These are phyloP conservation scores for Gortyna flavago DNA, from an alignment of 2,888 invertebrate species.

Conservation along the genomic window DNA sequence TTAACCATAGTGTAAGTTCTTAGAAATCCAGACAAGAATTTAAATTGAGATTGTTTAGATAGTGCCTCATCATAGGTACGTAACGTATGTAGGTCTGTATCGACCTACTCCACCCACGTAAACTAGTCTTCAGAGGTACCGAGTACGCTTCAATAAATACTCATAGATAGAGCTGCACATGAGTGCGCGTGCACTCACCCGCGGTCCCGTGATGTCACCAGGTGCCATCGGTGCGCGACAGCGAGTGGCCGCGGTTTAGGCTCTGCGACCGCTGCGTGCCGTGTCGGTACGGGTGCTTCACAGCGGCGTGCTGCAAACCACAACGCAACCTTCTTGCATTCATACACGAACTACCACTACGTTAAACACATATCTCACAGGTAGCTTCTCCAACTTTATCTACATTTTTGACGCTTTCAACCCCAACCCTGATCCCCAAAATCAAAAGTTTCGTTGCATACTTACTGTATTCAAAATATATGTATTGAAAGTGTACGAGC, in stretches of 20 bases:
- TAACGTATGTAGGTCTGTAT: not conserved
- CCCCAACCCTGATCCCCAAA: constrained; percentile 2
- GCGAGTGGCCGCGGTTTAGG: constrained; percentile 93
- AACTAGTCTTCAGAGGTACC: constrained; percentile 14
- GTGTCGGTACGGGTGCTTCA: constrained; percentile 91
- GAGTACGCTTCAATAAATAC: constrained; percentile 29
- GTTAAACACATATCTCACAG: constrained; percentile 19
- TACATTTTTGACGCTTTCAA: not conserved
- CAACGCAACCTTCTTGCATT: constrained; percentile 49
- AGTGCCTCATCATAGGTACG: not conserved
- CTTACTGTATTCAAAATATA: constrained; percentile 21
- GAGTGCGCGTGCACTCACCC: constrained; percentile 80
- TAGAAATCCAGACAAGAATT: not conserved
- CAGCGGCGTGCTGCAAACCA: constrained; percentile 90
- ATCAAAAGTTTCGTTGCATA: not conserved
- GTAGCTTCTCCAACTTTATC: constrained; percentile 7
- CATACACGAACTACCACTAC: constrained; percentile 33
- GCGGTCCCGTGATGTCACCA: constrained; percentile 95
- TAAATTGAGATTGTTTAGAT: not conserved
- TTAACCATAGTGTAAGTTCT: not conserved
- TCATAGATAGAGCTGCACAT: constrained; percentile 36
- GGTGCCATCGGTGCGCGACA: constrained; percentile 93
- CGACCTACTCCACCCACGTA: constrained; percentile 9
- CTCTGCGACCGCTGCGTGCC: constrained; percentile 93
- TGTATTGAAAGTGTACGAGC: constrained; percentile 13